Conservation (phyloP, 2,888 invertebrate genomes). For the Lasioglossum morio region DNA sequence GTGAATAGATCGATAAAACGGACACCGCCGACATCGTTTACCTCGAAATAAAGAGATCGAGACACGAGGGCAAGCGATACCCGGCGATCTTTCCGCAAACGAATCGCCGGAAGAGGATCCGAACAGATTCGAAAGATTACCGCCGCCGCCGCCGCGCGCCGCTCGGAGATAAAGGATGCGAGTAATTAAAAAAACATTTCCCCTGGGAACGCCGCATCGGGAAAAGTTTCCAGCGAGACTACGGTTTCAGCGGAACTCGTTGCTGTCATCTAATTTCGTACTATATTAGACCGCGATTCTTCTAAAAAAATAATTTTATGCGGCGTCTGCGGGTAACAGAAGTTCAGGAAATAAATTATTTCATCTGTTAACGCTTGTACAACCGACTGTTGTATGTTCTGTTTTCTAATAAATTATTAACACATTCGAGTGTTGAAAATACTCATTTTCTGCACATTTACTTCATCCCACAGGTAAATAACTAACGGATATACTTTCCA, state of each 20-base stretch:
- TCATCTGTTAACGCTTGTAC: not conserved
- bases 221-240: not conserved
- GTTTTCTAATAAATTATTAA: too few relatives aligned
- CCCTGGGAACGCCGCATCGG: not conserved
- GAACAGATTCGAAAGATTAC: constrained; percentile 6
- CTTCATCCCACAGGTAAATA: too few relatives aligned
- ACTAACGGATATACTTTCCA: too few relatives aligned
- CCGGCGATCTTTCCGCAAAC: constrained; percentile 20
- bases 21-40: constrained; percentile 36
- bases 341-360: not conserved
- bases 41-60: constrained; percentile 41
- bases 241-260: not conserved
- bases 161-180: not conserved
- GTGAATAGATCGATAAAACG: constrained; percentile 41
- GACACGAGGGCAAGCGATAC: not conserved
- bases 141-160: too few relatives aligned
- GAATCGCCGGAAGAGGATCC: constrained; percentile 6
- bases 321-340: not conserved
- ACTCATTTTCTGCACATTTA: too few relatives aligned
- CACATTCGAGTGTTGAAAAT: too few relatives aligned
- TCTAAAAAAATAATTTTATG: not conserved
- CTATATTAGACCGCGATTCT: not conserved
- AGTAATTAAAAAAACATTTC: constrained; percentile 14
- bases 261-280: not conserved
- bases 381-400: not conserved